These are phyloP conservation scores for Brienomyrus brachyistius DNA, from an alignment of 2,113 vertebrate species.

Conservation along the genomic window DNA sequence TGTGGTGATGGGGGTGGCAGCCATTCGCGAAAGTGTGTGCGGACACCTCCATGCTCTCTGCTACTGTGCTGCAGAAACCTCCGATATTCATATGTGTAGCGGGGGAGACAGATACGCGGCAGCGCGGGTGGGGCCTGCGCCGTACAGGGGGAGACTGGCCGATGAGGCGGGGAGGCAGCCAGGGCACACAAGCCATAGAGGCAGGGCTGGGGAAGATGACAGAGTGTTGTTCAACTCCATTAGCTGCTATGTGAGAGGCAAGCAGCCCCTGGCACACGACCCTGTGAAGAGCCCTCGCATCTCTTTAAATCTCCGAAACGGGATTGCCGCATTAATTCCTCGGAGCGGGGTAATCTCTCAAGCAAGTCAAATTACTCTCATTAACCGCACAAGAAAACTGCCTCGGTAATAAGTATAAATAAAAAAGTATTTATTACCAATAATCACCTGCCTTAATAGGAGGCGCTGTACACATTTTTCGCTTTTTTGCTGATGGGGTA, in stretches of 20 bases:
- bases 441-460: slow-evolving; percentile 80
- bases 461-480: slow-evolving; percentile 59
- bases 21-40: background rate
- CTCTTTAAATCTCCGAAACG: slow-evolving; percentile 95
- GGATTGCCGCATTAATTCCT: slow-evolving; percentile 99
- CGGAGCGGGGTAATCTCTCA: slow-evolving; percentile 97
- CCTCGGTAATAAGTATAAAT: slow-evolving; percentile 93
- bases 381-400: slow-evolving; percentile 95
- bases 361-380: slow-evolving; percentile 99
- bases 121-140: background rate
- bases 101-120: background rate
- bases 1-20: background rate
- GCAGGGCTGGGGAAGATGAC: slow-evolving; percentile 73
- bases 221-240: slow-evolving; percentile 99
- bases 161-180: slow-evolving; percentile 53
- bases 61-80: background rate
- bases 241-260: slow-evolving; percentile 96
- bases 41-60: background rate
- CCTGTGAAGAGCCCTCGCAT: slow-evolving; percentile 99
- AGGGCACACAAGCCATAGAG: slow-evolving; percentile 89
- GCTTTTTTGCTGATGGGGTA: slow-evolving; percentile 70
- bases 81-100: background rate
- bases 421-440: slow-evolving; percentile 94
- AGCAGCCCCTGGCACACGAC: slow-evolving; percentile 92
- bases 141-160: background rate